Evolutionary conservation across 2,113 vertebrate species (phyloP), one percentile per base, ranked within the genome.

Genomic region (Nesoenas mayeri): DNA sequence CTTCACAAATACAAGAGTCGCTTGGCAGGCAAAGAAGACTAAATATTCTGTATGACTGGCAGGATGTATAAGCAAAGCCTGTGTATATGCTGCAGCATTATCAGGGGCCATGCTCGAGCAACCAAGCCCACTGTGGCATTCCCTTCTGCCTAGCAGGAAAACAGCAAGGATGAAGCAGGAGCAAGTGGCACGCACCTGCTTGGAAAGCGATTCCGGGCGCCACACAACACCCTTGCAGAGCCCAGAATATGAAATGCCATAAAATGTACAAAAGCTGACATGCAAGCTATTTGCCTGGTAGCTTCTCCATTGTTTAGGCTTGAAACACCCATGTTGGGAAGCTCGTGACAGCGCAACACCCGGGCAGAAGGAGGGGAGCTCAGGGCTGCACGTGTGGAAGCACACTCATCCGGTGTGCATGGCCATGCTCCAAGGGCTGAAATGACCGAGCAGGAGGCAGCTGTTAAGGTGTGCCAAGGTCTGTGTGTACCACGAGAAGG

Each of bases 371-470:
- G 9, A 0, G 5, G 51, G 44, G 40, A 0, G 57, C 56, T 10
- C 7, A 0, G 5, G 25, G 51, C 38, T 42, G 69, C 70, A 48
- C 8, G 0, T 6, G 16, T 22, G 75, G 67, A 50, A 25, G 9
- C 0, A 1, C 32, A 15, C 0, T 1, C 0, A 7, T 42, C 26
- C 31, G 20, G 24, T 4, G 24, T 5, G 13, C 9, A 24, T 2
- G 3, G 31, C 29, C 5, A 1, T 13, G 62, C 65, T 57, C 40
- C 72, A 12, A n/a, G n/a, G 58, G 8, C 8, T 26, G 48, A 32
- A 32, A 10, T 16, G 14, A 14, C 8, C 14, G 34, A 57, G 38
- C 24, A 74, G 69, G 31, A 74, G n/a, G 5, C 19, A 57, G 66
- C n/a, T 28, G 5, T 1, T 16, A 17, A 58, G 70, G n/a, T 36